Evolutionary conservation across 2,113 vertebrate genomes (phyloP).

Genomic region (Phoenicopterus ruber): DNA sequence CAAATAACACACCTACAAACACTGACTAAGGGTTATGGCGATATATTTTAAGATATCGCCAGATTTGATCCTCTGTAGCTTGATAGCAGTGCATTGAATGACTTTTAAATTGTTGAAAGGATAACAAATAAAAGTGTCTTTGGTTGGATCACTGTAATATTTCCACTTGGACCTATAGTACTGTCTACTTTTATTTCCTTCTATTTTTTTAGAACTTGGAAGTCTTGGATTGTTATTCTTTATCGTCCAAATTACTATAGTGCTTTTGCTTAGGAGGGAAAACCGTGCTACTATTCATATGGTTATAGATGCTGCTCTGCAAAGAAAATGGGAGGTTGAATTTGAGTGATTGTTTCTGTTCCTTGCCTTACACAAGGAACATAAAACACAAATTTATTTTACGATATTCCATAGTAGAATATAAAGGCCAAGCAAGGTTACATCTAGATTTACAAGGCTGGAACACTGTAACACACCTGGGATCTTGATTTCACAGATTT

Average conservation of each 20-base stretch:
- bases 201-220: background rate
- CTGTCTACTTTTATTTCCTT: background rate
- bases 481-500: background rate
- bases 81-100: background rate
- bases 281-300: background rate
- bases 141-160: background rate
- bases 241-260: background rate
- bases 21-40: background rate
- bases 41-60: background rate
- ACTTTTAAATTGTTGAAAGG: background rate
- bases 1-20: background rate
- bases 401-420: background rate
- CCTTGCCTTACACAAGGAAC: background rate
- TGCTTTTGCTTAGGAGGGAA: background rate
- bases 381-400: background rate
- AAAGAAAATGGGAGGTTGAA: background rate
- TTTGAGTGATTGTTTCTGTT: background rate
- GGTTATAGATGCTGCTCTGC: background rate
- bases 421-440: background rate
- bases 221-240: background rate
- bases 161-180: background rate
- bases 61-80: background rate
- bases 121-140: background rate
- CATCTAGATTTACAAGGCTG: background rate
- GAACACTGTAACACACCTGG: background rate